phyloP scores from a whole-genome alignment of 2,888 invertebrate species.

The Sepioteuthis lessoniana region DNA sequence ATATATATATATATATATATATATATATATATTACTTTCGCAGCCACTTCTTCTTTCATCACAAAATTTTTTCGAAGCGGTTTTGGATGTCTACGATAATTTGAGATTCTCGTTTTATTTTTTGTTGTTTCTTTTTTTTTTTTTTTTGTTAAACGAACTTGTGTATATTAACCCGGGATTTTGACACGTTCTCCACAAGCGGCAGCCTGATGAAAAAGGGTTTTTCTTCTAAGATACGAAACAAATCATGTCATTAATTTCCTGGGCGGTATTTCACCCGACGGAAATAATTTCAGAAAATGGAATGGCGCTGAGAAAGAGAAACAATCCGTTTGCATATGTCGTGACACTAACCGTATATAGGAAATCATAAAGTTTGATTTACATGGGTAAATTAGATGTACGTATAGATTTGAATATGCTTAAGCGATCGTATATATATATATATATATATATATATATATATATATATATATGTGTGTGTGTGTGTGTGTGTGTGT shows the following conservation, averaged over 20 bases:
- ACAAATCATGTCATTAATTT: conserved; percentile 9
- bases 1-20: too few relatives aligned
- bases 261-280: background rate
- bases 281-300: background rate
- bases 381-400: background rate
- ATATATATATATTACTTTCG: too few relatives aligned
- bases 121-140: background rate
- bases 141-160: background rate
- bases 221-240: background rate
- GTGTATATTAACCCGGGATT: background rate
- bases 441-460: too few relatives aligned
- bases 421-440: background rate
- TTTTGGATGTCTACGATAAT: background rate
- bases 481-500: too few relatives aligned
- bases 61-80: too few relatives aligned
- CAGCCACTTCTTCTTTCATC: too few relatives aligned
- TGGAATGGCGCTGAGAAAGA: background rate
- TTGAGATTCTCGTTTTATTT: too few relatives aligned
- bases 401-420: background rate
- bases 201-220: background rate
- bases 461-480: too few relatives aligned
- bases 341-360: background rate
- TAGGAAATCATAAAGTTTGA: background rate
- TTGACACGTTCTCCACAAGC: background rate
- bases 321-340: background rate